phyloP scores from a whole-genome alignment of 1,140 invertebrate species.

The Sogatella furcifera region DNA sequence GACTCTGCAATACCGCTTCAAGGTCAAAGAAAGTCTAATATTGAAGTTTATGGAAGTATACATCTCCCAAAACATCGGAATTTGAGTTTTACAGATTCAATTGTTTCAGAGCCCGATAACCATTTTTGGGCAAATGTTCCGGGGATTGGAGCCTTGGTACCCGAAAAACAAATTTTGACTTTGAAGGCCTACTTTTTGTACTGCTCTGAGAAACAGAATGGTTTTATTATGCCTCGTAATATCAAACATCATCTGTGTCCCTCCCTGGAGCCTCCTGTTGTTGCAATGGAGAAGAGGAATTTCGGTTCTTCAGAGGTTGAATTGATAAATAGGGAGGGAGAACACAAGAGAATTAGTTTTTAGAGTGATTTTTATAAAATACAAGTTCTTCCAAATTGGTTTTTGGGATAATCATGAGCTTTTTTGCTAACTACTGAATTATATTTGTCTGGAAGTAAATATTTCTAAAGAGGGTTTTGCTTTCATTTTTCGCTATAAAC shows the following conservation, averaged over 20 bases:
- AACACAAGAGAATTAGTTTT: too few species aligned
- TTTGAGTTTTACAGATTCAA: background rate
- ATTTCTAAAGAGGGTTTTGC: too few species aligned
- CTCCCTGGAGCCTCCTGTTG: conserved; percentile 33
- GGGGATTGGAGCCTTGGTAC: conserved; percentile 42
- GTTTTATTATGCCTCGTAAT: conserved; percentile 47
- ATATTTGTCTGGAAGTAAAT: too few species aligned
- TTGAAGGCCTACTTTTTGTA: conserved; percentile 38
- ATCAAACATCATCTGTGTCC: conserved; percentile 46
- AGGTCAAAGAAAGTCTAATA: background rate
- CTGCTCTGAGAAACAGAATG: conserved; percentile 38
- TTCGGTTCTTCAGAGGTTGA: too few species aligned
- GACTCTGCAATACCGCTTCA: background rate
- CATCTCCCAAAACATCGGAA: too few species aligned
- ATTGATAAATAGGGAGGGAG: too few species aligned
- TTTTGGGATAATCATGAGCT: too few species aligned
- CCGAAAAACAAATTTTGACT: conserved; percentile 29
- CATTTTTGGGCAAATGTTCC: conserved; percentile 28
- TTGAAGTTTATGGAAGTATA: background rate
- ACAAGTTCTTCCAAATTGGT: too few species aligned
- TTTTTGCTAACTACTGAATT: too few species aligned
- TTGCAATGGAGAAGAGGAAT: too few species aligned
- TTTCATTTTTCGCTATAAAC: too few species aligned
- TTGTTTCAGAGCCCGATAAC: background rate
- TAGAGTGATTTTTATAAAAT: too few species aligned